Evolutionary conservation across 2,113 vertebrate genomes (phyloP).

Genomic region (cattle (Bos taurus)): DNA sequence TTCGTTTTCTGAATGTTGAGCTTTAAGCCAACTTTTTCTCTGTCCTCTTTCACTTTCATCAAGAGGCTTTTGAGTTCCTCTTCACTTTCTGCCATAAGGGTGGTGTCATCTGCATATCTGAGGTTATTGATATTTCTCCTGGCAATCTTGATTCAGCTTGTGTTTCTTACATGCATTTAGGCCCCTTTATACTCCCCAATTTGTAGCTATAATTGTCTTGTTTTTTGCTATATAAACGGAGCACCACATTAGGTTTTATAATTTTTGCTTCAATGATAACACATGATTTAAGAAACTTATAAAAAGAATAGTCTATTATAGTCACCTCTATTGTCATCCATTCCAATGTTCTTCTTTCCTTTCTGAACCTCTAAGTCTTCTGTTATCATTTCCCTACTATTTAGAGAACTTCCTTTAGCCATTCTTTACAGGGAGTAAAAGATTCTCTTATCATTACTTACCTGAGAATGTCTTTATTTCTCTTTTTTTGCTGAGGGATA

Average conservation of each 20-base stretch:
- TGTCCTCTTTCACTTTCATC: too few relatives aligned
- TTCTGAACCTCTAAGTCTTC: background rate
- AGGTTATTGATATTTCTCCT: too few relatives aligned
- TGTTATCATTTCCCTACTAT: background rate
- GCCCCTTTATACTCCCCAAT: background rate
- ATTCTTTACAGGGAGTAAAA: background rate
- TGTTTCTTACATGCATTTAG: background rate
- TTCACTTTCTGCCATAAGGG: too few relatives aligned
- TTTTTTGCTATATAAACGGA: background rate
- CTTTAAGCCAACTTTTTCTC: too few relatives aligned
- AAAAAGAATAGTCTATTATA: background rate
- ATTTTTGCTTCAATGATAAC: background rate
- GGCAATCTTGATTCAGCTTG: too few relatives aligned
- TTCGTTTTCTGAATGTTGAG: too few relatives aligned
- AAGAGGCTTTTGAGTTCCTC: too few relatives aligned
- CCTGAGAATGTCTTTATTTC: background rate
- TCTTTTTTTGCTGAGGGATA: background rate
- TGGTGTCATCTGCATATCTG: too few relatives aligned
- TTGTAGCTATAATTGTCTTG: background rate
- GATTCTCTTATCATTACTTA: background rate
- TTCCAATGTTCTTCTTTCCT: background rate
- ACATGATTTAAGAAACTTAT: background rate
- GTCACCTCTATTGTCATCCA: background rate
- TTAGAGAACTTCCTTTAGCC: background rate
- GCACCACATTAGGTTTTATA: background rate